phyloP scores from a whole-genome alignment of 1,140 invertebrate genomes.

The Thaumatotibia leucotreta region DNA sequence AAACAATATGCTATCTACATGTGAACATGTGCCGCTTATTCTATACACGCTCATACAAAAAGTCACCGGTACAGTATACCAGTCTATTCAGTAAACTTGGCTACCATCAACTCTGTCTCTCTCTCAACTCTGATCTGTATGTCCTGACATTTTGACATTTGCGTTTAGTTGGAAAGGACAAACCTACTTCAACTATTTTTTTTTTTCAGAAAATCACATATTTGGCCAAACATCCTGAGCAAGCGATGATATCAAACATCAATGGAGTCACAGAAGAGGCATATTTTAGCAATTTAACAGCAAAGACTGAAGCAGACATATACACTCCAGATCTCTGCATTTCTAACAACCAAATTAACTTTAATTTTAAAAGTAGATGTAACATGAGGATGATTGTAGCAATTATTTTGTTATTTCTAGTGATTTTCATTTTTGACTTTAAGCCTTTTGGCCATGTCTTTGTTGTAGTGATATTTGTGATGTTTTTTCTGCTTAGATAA shows the following conservation, averaged over 20 bases:
- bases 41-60: no score
- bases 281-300: not conserved
- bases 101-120: no score
- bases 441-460: slow-evolving; percentile 27
- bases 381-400: slow-evolving; percentile 12
- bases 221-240: slow-evolving; percentile 33
- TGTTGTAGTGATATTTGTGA: slow-evolving; percentile 24
- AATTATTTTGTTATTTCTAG: slow-evolving; percentile 25
- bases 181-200: slow-evolving; percentile 15
- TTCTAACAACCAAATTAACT: not conserved
- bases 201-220: slow-evolving; percentile 48
- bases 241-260: slow-evolving; percentile 21
- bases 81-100: no score
- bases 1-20: no score
- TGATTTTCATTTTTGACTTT: slow-evolving; percentile 36
- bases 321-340: not conserved
- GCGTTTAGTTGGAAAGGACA: no score
- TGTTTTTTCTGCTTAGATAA: slow-evolving; percentile 17
- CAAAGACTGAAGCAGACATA: not conserved
- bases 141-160: no score
- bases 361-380: slow-evolving; percentile 24
- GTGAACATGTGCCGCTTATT: no score
- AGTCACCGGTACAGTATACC: no score
- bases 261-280: not conserved
- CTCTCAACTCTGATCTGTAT: no score